These are phyloP conservation scores for Callionymus lyra DNA, from an alignment of 2,113 vertebrate species.

Conservation along the genomic window DNA sequence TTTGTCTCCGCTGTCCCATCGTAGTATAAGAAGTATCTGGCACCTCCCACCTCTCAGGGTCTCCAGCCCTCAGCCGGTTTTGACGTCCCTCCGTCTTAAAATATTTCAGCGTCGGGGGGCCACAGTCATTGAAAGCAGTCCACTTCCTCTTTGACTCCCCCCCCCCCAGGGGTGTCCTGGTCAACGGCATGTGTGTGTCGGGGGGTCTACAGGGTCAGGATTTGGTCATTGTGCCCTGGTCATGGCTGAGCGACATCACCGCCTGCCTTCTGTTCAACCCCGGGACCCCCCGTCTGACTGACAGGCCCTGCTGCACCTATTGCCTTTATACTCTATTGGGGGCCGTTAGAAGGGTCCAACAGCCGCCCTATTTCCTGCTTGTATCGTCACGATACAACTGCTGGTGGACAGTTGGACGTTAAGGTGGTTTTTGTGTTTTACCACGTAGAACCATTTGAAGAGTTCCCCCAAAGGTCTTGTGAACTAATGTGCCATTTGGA, in stretches of 20 bases:
- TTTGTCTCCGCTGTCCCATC: slow-evolving; percentile 54
- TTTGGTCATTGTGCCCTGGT: slow-evolving; percentile 65
- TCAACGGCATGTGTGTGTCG: slow-evolving; percentile 52
- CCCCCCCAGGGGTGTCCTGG: slow-evolving; percentile 39
- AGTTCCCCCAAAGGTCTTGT: too few species aligned
- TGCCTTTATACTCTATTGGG: slow-evolving; percentile 56
- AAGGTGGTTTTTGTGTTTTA: too few species aligned
- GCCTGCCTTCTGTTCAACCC: slow-evolving; percentile 65
- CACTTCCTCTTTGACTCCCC: slow-evolving; percentile 40
- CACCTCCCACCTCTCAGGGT: slow-evolving; percentile 1
- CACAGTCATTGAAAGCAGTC: slow-evolving; percentile 6
- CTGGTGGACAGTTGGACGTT: too few species aligned
- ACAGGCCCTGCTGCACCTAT: slow-evolving; percentile 60
- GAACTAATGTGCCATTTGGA: too few species aligned
- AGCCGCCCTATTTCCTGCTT: slow-evolving; percentile 25
- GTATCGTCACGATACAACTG: too few species aligned
- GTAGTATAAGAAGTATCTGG: slow-evolving; percentile 13
- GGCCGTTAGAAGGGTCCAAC: slow-evolving; percentile 36
- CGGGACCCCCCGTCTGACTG: slow-evolving; percentile 57
- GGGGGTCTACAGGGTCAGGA: slow-evolving; percentile 54
- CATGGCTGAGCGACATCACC: slow-evolving; percentile 63
- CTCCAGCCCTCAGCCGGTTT: too few species aligned
- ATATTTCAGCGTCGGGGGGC: too few species aligned
- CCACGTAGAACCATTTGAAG: too few species aligned
- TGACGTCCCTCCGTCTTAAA: too few species aligned